Conservation (phyloP, 2,888 invertebrate species). For the Thymelicus lineola region DNA sequence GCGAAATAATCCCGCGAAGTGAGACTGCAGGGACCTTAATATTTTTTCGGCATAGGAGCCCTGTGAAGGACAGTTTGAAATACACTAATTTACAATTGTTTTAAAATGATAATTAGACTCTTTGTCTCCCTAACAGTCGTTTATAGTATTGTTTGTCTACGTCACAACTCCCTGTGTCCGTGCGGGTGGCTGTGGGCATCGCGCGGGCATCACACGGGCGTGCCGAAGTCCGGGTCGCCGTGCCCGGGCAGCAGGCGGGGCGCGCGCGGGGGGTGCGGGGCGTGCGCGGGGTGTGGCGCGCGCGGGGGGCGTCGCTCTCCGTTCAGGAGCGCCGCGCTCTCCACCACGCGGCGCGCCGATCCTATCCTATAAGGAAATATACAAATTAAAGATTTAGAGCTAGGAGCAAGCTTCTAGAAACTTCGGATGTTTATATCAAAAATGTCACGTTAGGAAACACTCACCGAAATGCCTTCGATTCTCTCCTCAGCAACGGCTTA, state of each 20-base stretch:
- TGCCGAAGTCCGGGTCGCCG: conserved; percentile 89
- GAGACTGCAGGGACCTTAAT: too few relatives aligned
- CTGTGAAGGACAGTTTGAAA: too few relatives aligned
- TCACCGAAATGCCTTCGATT: conserved; percentile 73
- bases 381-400: too few relatives aligned
- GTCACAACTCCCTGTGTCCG: not conserved
- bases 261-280: conserved; percentile 78
- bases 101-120: not conserved
- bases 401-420: too few relatives aligned
- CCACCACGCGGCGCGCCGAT: conserved; percentile 72
- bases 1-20: too few relatives aligned
- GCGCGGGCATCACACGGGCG: conserved; percentile 82
- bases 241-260: conserved; percentile 81
- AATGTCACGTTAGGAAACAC: not conserved
- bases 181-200: not conserved
- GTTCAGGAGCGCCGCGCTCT: conserved; percentile 55
- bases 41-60: too few relatives aligned
- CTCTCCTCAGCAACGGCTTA: conserved; percentile 69
- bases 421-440: too few relatives aligned
- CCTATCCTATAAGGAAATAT: conserved; percentile 67
- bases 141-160: not conserved
- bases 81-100: too few relatives aligned
- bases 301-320: conserved; percentile 54
- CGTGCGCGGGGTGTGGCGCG: conserved; percentile 67
- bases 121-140: not conserved